Conservation (phyloP, 2,888 invertebrate species). For the Encarsia formosa region DNA sequence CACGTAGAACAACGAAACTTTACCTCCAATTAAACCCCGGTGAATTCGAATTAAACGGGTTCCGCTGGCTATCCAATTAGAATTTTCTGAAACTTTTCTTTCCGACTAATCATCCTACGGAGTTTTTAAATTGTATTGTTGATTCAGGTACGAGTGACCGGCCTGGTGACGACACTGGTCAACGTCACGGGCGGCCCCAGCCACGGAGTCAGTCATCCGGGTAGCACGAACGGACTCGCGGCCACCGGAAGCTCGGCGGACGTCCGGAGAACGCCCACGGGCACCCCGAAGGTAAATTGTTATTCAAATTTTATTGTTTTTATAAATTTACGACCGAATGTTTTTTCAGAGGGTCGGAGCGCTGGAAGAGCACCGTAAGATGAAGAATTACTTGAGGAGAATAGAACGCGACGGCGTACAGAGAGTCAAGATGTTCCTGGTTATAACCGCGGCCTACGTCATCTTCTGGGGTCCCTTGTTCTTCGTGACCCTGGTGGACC, state of each 20-base stretch:
- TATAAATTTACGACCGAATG: no score
- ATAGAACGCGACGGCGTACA: constrained; percentile 78
- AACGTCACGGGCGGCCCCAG: constrained; percentile 64
- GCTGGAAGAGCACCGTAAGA: constrained; percentile 67
- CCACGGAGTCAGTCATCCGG: constrained; percentile 41
- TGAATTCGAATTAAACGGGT: no score
- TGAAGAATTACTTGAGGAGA: constrained; percentile 71
- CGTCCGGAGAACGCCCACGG: constrained; percentile 20
- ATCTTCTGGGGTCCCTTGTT: constrained; percentile 90
- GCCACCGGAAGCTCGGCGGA: constrained; percentile 16
- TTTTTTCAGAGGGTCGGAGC: constrained; percentile 54
- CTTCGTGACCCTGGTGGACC: constrained; percentile 76
- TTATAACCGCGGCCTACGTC: constrained; percentile 79
- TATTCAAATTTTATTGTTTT: background rate
- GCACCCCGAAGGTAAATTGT: constrained; percentile 40
- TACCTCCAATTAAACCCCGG: no score
- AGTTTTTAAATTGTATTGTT: no score
- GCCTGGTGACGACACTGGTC: constrained; percentile 77
- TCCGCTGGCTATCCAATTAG: no score
- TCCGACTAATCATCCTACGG: no score
- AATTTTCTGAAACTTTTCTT: no score
- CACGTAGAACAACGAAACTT: no score
- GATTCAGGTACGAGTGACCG: constrained; percentile 64
- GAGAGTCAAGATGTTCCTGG: constrained; percentile 79
- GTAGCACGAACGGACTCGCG: constrained; percentile 35